Conservation (phyloP, 2,888 invertebrate genomes). For the Teinopalpus imperialis region DNA sequence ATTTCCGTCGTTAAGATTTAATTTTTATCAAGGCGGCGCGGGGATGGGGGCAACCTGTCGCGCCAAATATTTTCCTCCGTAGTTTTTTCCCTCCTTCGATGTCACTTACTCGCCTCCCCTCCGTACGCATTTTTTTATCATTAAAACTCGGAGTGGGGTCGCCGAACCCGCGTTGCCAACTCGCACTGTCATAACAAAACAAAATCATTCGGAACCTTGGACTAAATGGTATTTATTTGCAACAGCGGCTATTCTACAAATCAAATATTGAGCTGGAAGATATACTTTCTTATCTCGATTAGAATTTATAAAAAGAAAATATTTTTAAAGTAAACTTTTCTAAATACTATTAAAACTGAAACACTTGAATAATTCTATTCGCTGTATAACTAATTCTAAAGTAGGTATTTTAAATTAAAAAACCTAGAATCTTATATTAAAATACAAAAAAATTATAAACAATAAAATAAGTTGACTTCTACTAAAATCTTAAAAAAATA, state of each 20-base stretch:
- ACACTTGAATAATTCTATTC: too few relatives aligned
- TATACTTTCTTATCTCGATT: too few relatives aligned
- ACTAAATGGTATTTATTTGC: conserved; percentile 49
- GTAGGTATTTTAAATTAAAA: too few relatives aligned
- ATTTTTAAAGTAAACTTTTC: too few relatives aligned
- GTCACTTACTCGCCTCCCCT: conserved; percentile 79
- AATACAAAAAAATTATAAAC: too few relatives aligned
- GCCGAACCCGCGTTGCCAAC: conserved; percentile 76
- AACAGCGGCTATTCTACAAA: conserved; percentile 47
- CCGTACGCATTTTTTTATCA: conserved; percentile 82
- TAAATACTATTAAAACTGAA: too few relatives aligned
- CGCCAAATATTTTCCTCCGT: conserved; percentile 82
- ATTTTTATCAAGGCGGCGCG: conserved; percentile 69
- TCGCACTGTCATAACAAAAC: conserved; percentile 79
- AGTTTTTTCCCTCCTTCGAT: conserved; percentile 80
- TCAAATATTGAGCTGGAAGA: too few relatives aligned
- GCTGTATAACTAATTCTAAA: too few relatives aligned
- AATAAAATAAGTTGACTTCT: too few relatives aligned
- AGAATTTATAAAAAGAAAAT: too few relatives aligned
- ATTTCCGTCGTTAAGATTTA: conserved; percentile 83
- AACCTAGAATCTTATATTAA: too few relatives aligned
- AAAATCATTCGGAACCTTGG: conserved; percentile 63
- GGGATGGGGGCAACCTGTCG: conserved; percentile 72
- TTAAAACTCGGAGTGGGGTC: conserved; percentile 80
- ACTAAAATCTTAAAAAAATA: too few relatives aligned